Base-by-base conservation (phyloP, 2,797 vertebrate species). In the Phaenicophaeus curvirostris region DNA sequence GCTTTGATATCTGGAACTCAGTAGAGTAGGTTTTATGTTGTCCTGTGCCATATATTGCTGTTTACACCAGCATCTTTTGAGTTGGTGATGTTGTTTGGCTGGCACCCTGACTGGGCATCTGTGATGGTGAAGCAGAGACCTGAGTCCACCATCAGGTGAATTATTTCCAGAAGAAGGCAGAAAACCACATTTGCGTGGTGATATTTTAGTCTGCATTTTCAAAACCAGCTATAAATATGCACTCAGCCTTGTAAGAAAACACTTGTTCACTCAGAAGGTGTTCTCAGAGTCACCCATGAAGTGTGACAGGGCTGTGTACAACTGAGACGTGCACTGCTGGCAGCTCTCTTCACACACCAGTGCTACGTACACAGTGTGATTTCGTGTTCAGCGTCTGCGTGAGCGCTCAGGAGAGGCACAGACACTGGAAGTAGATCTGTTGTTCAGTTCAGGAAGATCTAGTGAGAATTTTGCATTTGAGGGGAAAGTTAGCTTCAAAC, bases 71-170 rank as follows among this genome's bases (percentile, higher is more conserved):
- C 31, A 46, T 8, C 4, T 0, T 18, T 54, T 6, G 18, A 41
- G 46, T 8, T 21, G 71, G 5, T 3, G 4, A 27, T 41, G 61
- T 13, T 18, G 27, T 17, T 42, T 5, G 23, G 1, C 17, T 2
- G 7, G 21, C 37, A 58, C 59, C 50, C 25, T 6, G 15, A 2
- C 16, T 2, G 0, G 4, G 6, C 6, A 8, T 2, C 55, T 21
- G 59, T 6, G 50, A 44, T n/a, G 66, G 19, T 28, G 7, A 68
- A 53, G 50, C 59, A 63, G 8, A 8, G 14, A 5, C 27, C 8
- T 13, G 23, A 42, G 51, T 48, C 48, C 2, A 3, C 25, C 67
- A 62, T 42, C 37, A 5, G 37, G 61, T 3, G 3, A 42, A 30
- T 25, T 8, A 41, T 63, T 77, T 82, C 63, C 80, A 91, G 85